These are phyloP conservation scores for Drosophila monieri DNA, from an alignment of 2,888 invertebrate genomes.

Conservation along the genomic window DNA sequence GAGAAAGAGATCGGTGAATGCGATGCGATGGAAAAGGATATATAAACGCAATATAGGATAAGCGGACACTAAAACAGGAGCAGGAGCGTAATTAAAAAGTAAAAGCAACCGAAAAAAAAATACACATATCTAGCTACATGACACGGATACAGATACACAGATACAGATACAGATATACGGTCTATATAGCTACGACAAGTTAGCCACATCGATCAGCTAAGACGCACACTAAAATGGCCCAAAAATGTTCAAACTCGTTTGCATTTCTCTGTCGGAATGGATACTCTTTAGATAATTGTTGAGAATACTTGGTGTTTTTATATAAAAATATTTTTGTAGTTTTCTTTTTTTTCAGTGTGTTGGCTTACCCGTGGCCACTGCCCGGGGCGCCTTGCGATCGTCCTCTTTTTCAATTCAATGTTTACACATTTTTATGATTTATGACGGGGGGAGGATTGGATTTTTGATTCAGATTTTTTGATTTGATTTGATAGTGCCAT, in stretches of 20 bases:
- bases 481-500: conserved; percentile 25
- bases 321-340: conserved; percentile 11
- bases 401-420: conserved; percentile 61
- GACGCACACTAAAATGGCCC: conserved; percentile 12
- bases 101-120: conserved; percentile 2
- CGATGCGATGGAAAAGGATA: conserved; percentile 7
- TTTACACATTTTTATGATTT: conserved; percentile 1
- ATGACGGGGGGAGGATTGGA: neutral
- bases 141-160: neutral
- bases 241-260: conserved; percentile 15
- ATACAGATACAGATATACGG: neutral
- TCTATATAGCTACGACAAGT: conserved; percentile 1
- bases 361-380: conserved; percentile 77
- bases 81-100: conserved; percentile 40
- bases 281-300: conserved; percentile 2
- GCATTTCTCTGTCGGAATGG: conserved; percentile 14
- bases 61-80: conserved; percentile 13
- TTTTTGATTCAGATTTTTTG: conserved; percentile 13
- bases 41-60: neutral
- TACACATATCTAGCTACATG: conserved; percentile 14
- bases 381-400: conserved; percentile 76
- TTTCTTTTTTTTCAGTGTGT: conserved; percentile 1
- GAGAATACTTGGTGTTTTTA: neutral
- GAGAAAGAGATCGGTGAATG: conserved; percentile 38
- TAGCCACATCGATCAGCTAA: conserved; percentile 3